Conservation (phyloP, 2,888 invertebrate genomes). For the Aporophyla nigra region DNA sequence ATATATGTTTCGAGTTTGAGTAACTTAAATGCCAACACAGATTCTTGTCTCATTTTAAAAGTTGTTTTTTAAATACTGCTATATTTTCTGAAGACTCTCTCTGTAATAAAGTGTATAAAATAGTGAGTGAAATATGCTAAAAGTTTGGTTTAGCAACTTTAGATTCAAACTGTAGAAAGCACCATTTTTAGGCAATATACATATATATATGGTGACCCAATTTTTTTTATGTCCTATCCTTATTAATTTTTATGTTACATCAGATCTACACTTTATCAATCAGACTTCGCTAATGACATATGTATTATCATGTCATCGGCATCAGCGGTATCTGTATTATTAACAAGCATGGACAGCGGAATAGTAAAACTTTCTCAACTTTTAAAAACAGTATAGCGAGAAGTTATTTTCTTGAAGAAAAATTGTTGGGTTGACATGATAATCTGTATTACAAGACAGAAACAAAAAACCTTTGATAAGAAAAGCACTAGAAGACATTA, state of each 20-base stretch:
- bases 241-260: no score
- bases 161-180: no score
- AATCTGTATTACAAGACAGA: not conserved
- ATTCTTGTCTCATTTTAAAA: not conserved
- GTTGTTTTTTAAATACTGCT: not conserved
- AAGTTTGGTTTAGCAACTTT: no score
- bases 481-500: not conserved
- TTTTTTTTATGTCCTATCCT: no score
- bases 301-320: not conserved
- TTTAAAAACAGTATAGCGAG: no score
- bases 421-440: not conserved
- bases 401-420: not conserved
- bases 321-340: not conserved
- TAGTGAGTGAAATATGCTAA: not conserved
- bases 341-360: not conserved
- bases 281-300: not conserved
- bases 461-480: conserved; percentile 2
- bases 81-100: not conserved
- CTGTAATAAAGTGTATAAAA: not conserved
- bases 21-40: not conserved
- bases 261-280: no score
- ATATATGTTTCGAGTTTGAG: no score
- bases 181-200: not conserved
- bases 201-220: no score
- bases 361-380: not conserved